Evolutionary conservation across 2,797 vertebrate species (phyloP), one percentile per base, ranked within the genome.

Genomic region (Rallus crepitans): DNA sequence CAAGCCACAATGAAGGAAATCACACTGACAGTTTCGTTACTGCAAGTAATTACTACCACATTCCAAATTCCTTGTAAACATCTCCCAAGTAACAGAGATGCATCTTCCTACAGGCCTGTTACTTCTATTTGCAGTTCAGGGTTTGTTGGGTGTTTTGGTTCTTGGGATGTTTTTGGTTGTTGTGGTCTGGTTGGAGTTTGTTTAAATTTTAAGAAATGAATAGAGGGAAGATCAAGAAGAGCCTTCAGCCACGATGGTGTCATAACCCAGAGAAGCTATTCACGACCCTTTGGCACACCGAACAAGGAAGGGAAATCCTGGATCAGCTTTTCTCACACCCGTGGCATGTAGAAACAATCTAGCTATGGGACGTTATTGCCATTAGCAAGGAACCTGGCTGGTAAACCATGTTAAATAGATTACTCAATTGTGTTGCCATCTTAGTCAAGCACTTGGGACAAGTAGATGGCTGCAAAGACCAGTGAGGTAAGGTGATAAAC

Each of bases 241-340:
- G 5, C 19, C 30, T 21, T 73, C 37, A 35, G 55, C 25, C 50
- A 63, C 25, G 7, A n/a, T 15, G 30, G 8, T 69, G 33, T 17
- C 2, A 1, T 53, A 56, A 75, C 56, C 25, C 64, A 47, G 11
- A 64, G 50, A 63, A 61, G 30, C 40, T 45, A 16, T 39, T 73
- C 25, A 20, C 2, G 1, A 50, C 37, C 13, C 1, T 0, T 8
- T 20, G n/a, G 55, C 55, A 35, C 15, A 57, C 6, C 6, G 12
- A 39, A 30, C 16, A 59, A 69, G 21, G 23, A 31, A 24, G 5
- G 35, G 40, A 80, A 60, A 56, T 42, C 11, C 40, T 63, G 48
- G 18, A 40, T 68, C 42, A 35, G n/a, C 42, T 52, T 37, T 83
- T 79, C 68, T 83, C 24, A 23, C 33, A 33, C 19, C 16, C 28